phyloP scores from a whole-genome alignment of 2,113 vertebrate species.

The Gallinago undulata region DNA sequence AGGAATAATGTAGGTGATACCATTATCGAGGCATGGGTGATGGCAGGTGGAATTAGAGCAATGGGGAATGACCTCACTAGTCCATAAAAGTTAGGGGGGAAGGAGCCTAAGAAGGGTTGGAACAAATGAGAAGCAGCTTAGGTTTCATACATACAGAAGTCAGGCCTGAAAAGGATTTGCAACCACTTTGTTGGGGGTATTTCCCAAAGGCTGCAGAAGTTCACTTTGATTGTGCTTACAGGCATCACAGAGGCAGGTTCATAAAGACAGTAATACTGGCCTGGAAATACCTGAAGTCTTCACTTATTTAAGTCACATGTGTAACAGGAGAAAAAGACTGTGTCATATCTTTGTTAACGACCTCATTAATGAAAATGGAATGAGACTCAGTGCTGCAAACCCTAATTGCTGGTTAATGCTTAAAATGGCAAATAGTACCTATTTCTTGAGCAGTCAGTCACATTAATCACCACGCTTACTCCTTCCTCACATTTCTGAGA shows the following conservation, averaged over 20 bases:
- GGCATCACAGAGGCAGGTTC: not conserved
- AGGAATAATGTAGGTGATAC: not conserved
- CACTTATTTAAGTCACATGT: not conserved
- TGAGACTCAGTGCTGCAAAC: not conserved
- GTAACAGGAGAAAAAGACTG: not conserved
- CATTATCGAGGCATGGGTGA: not conserved
- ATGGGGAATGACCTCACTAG: not conserved
- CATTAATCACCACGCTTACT: not conserved
- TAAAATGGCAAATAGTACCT: not conserved
- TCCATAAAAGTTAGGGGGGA: not conserved
- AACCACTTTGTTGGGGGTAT: not conserved
- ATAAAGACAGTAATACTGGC: not conserved
- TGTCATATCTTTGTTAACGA: not conserved
- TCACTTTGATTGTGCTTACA: not conserved
- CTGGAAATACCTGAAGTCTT: not conserved
- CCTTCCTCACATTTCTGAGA: not conserved
- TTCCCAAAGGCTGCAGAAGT: not conserved
- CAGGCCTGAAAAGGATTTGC: not conserved
- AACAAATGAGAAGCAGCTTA: not conserved
- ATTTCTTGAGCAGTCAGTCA: not conserved
- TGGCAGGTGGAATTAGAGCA: not conserved
- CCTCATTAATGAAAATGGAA: not conserved
- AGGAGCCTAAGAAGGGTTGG: not conserved
- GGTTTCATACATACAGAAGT: not conserved
- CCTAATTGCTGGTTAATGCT: constrained; percentile 13